Conservation (phyloP, 2,797 vertebrate species). For the Jordanella pulchra region DNA sequence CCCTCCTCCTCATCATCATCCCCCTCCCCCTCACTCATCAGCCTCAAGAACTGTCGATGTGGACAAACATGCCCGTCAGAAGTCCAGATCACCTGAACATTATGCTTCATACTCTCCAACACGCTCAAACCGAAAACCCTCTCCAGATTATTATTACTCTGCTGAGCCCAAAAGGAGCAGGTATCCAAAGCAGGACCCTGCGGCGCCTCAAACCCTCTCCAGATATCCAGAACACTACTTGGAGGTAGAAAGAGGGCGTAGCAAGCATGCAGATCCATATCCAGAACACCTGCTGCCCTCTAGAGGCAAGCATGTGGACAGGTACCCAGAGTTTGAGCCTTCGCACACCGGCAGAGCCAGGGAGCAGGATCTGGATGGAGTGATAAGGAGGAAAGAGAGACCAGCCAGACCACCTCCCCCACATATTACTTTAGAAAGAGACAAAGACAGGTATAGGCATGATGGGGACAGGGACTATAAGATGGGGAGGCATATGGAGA, state of each 20-base stretch:
- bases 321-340: conserved; percentile 61
- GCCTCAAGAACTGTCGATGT: conserved; percentile 58
- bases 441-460: conserved; percentile 53
- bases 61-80: conserved; percentile 53
- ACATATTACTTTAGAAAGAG: conserved; percentile 54
- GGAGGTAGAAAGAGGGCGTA: conserved; percentile 47
- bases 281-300: conserved; percentile 62
- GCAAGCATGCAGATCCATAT: conserved; percentile 63
- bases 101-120: conserved; percentile 23
- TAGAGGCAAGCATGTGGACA: conserved; percentile 65
- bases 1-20: conserved; percentile 38
- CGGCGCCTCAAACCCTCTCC: conserved; percentile 42
- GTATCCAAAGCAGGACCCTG: conserved; percentile 72
- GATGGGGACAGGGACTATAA: conserved; percentile 43
- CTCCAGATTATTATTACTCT: conserved; percentile 66
- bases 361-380: conserved; percentile 56
- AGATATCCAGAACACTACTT: conserved; percentile 65
- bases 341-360: conserved; percentile 58
- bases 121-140: conserved; percentile 44
- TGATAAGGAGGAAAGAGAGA: conserved; percentile 71
- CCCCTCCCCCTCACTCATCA: conserved; percentile 38
- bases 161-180: conserved; percentile 78
- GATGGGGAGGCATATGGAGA: conserved; percentile 33
- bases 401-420: conserved; percentile 71
- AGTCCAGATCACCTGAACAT: conserved; percentile 41